phyloP scores from a whole-genome alignment of 2,113 vertebrate species.

The Aegotheles bennettii region DNA sequence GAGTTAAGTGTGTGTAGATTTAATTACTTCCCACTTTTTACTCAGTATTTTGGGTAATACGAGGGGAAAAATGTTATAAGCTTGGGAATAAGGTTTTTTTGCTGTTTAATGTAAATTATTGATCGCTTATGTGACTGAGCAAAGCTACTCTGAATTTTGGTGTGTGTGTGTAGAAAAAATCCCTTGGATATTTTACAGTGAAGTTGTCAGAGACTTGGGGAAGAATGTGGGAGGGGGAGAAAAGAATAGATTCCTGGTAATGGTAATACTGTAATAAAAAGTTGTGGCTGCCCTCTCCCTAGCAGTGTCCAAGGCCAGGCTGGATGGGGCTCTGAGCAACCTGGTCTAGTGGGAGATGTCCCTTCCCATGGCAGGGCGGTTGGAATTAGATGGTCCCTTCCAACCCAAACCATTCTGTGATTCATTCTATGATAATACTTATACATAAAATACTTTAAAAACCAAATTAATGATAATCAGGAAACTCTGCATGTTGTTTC shows the following conservation, averaged over 20 bases:
- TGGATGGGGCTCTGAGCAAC: too few species aligned
- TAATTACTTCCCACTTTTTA: constrained; percentile 34
- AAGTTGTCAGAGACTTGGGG: not conserved
- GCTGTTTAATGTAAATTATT: constrained; percentile 39
- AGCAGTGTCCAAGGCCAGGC: too few species aligned
- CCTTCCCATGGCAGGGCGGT: too few species aligned
- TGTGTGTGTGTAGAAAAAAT: not conserved
- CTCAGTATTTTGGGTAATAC: not conserved
- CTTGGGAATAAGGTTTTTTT: constrained; percentile 39
- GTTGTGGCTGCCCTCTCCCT: too few species aligned
- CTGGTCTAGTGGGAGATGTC: too few species aligned
- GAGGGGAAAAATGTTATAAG: not conserved
- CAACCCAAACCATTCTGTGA: too few species aligned
- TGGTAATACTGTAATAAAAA: not conserved
- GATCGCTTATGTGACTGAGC: constrained; percentile 33
- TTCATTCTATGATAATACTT: too few species aligned
- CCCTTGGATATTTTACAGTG: not conserved
- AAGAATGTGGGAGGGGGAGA: not conserved
- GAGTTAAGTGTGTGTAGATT: constrained; percentile 7
- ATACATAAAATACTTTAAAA: not conserved
- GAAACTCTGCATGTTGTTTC: not conserved
- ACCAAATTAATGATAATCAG: not conserved
- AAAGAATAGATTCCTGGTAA: not conserved
- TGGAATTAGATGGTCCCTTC: too few species aligned
- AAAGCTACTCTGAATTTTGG: not conserved